Evolutionary conservation across 2,797 vertebrate species (phyloP).

Genomic region (Discoglossus pictus): DNA sequence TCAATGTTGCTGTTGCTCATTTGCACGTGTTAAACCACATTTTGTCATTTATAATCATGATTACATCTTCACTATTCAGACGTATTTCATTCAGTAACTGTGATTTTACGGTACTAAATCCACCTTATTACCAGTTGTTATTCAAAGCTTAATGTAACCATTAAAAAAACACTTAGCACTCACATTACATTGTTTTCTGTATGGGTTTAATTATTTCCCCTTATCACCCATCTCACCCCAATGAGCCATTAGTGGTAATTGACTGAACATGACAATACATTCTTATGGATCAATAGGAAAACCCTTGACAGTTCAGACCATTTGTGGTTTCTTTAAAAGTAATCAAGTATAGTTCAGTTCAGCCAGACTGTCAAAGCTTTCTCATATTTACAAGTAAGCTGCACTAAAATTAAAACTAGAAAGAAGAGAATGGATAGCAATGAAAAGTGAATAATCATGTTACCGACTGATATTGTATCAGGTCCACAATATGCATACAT

Average conservation of each 20-base stretch:
- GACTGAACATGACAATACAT: slow-evolving; percentile 53
- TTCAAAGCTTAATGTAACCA: slow-evolving; percentile 10
- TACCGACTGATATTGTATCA: too few relatives aligned
- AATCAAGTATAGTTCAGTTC: slow-evolving; percentile 2
- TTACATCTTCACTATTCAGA: too few relatives aligned
- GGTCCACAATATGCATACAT: too few relatives aligned
- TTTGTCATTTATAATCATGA: too few relatives aligned
- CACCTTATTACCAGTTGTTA: background rate
- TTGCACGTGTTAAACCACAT: too few relatives aligned
- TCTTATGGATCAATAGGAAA: slow-evolving; percentile 20
- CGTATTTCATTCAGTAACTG: too few relatives aligned
- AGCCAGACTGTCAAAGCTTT: background rate
- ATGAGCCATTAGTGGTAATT: slow-evolving; percentile 59
- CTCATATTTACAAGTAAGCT: too few relatives aligned
- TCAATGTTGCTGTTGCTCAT: too few relatives aligned
- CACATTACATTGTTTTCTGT: slow-evolving; percentile 31
- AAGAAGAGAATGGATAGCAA: background rate
- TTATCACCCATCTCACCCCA: slow-evolving; percentile 39
- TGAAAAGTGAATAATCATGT: too few relatives aligned
- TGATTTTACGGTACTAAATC: background rate
- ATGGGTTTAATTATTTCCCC: slow-evolving; percentile 52
- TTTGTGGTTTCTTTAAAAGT: slow-evolving; percentile 37
- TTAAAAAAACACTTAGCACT: slow-evolving; percentile 6
- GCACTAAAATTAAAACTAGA: background rate
- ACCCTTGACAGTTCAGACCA: slow-evolving; percentile 23